These are phyloP conservation scores for Oncorhynchus clarkii DNA, from an alignment of 2,113 vertebrate species.

Conservation along the genomic window DNA sequence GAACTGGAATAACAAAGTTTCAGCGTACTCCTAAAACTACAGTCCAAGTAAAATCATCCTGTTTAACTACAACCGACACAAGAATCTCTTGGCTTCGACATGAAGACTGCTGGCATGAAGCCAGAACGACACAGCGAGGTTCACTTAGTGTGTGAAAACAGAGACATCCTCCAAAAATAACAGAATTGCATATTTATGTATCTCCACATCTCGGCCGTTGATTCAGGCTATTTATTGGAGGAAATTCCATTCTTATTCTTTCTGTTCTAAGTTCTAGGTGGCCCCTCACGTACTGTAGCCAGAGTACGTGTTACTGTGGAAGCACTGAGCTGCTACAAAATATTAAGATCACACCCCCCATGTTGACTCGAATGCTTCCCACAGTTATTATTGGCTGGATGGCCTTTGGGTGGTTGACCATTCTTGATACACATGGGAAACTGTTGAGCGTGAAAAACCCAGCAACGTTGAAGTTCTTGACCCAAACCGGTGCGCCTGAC, in stretches of 20 bases:
- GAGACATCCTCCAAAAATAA: slow-evolving; percentile 46
- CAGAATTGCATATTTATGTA: slow-evolving; percentile 34
- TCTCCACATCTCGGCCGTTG: slow-evolving; percentile 12
- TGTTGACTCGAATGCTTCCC: too few species aligned
- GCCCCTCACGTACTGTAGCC: slow-evolving; percentile 2
- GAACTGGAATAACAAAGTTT: not conserved
- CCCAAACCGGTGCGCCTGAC: too few species aligned
- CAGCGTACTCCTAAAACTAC: not conserved
- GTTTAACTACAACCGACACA: not conserved
- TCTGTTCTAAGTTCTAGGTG: slow-evolving; percentile 33
- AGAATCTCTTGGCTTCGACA: not conserved
- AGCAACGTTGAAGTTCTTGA: too few species aligned
- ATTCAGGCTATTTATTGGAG: slow-evolving; percentile 12
- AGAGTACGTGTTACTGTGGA: not conserved
- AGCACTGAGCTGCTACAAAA: too few species aligned
- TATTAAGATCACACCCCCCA: too few species aligned
- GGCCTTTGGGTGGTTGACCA: too few species aligned
- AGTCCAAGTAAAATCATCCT: not conserved
- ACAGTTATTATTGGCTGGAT: too few species aligned
- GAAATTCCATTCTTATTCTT: slow-evolving; percentile 4
- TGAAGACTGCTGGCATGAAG: not conserved
- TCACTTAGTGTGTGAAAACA: slow-evolving; percentile 38
- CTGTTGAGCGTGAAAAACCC: too few species aligned
- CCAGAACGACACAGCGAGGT: slow-evolving; percentile 14
- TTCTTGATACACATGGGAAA: too few species aligned